These are phyloP conservation scores for Macrotis lagotis DNA, from an alignment of 2,113 vertebrate species.

Conservation along the genomic window DNA sequence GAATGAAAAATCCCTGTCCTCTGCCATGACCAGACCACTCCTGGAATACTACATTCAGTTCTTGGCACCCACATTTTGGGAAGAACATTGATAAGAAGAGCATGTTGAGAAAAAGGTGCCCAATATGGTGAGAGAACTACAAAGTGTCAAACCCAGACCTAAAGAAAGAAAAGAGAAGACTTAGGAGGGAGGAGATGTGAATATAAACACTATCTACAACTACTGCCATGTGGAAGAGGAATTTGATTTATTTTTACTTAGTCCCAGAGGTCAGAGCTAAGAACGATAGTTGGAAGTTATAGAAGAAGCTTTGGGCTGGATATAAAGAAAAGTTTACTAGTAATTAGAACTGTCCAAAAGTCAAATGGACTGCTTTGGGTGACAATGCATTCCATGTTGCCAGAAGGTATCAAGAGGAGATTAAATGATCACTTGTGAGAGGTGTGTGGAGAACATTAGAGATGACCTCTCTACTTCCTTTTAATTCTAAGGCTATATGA, in stretches of 20 bases:
- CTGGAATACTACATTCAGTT: not conserved
- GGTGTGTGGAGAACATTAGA: not conserved
- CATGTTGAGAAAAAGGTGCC: not conserved
- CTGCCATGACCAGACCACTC: not conserved
- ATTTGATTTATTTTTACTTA: not conserved
- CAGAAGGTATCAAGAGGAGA: not conserved
- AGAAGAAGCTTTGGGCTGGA: not conserved
- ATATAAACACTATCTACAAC: not conserved
- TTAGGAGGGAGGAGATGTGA: not conserved
- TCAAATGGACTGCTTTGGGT: not conserved
- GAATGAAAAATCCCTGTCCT: not conserved
- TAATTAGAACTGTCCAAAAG: not conserved
- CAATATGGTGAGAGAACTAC: not conserved
- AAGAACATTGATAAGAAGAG: not conserved
- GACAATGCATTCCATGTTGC: not conserved
- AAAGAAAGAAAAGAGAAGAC: not conserved
- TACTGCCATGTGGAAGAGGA: not conserved
- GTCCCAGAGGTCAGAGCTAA: not conserved
- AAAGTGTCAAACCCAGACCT: not conserved
- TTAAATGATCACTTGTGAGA: not conserved
- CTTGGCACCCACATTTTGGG: not conserved
- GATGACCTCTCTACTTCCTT: not conserved
- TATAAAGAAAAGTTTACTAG: not conserved
- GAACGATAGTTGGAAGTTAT: not conserved
- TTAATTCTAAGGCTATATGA: not conserved